Percentiles rank a stretch among this genome's conserved stretches.
phyloP scores from a whole-genome alignment of 2,888 invertebrate species.

The Sarcophaga subvicina region DNA sequence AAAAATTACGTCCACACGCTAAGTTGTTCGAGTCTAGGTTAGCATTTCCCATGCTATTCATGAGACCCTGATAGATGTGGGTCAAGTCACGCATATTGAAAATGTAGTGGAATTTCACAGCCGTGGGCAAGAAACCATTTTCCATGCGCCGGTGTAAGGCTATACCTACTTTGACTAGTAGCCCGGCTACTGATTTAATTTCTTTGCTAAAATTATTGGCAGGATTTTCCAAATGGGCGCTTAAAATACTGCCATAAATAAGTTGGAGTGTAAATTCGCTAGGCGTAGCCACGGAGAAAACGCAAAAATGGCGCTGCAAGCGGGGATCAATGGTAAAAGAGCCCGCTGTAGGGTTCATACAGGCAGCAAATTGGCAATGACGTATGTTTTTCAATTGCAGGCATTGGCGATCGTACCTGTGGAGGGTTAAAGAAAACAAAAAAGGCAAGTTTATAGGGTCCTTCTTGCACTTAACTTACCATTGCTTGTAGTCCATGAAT shows the following conservation, averaged over 20 bases:
- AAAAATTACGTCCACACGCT: conserved; percentile 60
- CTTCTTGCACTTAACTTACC: conserved; percentile 82
- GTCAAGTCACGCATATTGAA: conserved; percentile 96
- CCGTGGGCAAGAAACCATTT: conserved; percentile 93
- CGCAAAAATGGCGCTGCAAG: conserved; percentile 93
- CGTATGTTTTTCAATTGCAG: conserved; percentile 93
- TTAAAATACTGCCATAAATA: conserved; percentile 92
- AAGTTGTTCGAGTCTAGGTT: conserved; percentile 78
- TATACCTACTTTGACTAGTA: conserved; percentile 87
- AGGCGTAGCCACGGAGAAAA: conserved; percentile 93
- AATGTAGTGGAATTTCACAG: conserved; percentile 96
- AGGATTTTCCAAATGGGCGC: conserved; percentile 87
- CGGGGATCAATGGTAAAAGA: conserved; percentile 97
- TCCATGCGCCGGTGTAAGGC: conserved; percentile 89
- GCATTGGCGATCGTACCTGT: conserved; percentile 88
- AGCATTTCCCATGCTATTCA: conserved; percentile 89
- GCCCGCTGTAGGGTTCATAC: conserved; percentile 99
- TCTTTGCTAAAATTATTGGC: conserved; percentile 85
- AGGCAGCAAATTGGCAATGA: conserved; percentile 96
- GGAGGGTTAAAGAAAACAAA: not conserved
- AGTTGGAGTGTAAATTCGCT: conserved; percentile 89
- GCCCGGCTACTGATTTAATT: conserved; percentile 76
- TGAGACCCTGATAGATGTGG: conserved; percentile 95
- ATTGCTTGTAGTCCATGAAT: conserved; percentile 96
- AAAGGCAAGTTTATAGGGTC: not conserved